Evolutionary conservation across 2,888 invertebrate species (phyloP).

Genomic region (Gymnosoma rotundatum): DNA sequence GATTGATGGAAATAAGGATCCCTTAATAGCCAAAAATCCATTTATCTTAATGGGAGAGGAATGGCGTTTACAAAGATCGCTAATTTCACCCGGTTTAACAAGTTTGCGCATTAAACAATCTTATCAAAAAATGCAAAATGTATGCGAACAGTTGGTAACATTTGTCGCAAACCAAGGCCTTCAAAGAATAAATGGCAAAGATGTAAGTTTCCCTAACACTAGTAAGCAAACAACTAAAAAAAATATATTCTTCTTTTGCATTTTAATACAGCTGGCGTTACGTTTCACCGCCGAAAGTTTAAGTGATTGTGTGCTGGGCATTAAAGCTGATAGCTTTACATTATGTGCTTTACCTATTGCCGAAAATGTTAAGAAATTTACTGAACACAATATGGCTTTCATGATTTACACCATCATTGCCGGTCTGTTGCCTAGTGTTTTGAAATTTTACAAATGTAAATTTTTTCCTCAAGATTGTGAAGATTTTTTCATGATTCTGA

Average conservation of each 20-base stretch:
- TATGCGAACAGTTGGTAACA: conserved; percentile 74
- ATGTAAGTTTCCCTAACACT: conserved; percentile 75
- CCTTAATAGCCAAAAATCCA: conserved; percentile 82
- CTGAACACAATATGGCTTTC: conserved; percentile 76
- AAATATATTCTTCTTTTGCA: neutral
- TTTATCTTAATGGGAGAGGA: conserved; percentile 82
- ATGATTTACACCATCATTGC: conserved; percentile 75
- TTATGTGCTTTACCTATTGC: conserved; percentile 76
- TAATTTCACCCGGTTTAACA: conserved; percentile 83
- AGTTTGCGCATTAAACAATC: conserved; percentile 83
- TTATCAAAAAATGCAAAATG: conserved; percentile 82
- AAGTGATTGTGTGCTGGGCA: conserved; percentile 82
- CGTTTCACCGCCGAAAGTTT: conserved; percentile 82
- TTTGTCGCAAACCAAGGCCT: conserved; percentile 20
- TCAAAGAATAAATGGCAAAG: conserved; percentile 81
- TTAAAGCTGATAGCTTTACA: conserved; percentile 81
- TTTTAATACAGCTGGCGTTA: conserved; percentile 75
- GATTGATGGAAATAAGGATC: conserved; percentile 82
- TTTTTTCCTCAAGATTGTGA: conserved; percentile 85
- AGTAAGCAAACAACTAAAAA: neutral
- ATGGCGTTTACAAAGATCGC: conserved; percentile 83
- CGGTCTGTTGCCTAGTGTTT: conserved; percentile 77
- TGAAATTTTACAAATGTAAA: conserved; percentile 74
- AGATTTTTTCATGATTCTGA: conserved; percentile 75
- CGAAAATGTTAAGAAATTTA: conserved; percentile 77